Evolutionary conservation across 1,140 invertebrate genomes (phyloP).

Genomic region (Formica exsecta): DNA sequence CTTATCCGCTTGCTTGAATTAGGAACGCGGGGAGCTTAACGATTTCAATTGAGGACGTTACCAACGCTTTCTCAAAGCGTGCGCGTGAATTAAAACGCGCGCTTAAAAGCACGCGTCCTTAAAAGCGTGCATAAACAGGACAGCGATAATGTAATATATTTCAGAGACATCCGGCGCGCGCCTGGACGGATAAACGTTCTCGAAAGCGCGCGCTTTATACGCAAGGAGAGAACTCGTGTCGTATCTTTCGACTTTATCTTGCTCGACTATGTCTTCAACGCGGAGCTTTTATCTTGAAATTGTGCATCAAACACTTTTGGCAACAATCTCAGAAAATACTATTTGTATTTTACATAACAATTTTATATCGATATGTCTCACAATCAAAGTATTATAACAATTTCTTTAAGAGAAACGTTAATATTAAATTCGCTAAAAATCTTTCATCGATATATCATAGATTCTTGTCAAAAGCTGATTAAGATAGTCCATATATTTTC

Average conservation of each 20-base stretch:
- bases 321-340: background rate
- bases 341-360: background rate
- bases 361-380: background rate
- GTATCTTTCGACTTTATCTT: constrained; percentile 26
- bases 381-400: background rate
- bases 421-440: too few species aligned
- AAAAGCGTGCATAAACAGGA: constrained; percentile 70
- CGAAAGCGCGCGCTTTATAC: constrained; percentile 36
- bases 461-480: background rate
- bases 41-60: constrained; percentile 70
- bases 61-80: constrained; percentile 62
- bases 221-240: constrained; percentile 8
- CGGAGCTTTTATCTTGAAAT: background rate
- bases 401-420: background rate
- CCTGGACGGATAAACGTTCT: constrained; percentile 40
- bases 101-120: constrained; percentile 74
- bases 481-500: background rate
- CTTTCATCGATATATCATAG: too few species aligned
- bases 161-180: constrained; percentile 39
- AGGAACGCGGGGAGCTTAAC: constrained; percentile 69
- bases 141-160: constrained; percentile 65
- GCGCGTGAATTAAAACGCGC: constrained; percentile 59
- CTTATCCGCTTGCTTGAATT: constrained; percentile 78
- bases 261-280: background rate
- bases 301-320: background rate